Evolutionary conservation across 2,888 invertebrate species (phyloP).

Genomic region (Caenorhabditis sp.): DNA sequence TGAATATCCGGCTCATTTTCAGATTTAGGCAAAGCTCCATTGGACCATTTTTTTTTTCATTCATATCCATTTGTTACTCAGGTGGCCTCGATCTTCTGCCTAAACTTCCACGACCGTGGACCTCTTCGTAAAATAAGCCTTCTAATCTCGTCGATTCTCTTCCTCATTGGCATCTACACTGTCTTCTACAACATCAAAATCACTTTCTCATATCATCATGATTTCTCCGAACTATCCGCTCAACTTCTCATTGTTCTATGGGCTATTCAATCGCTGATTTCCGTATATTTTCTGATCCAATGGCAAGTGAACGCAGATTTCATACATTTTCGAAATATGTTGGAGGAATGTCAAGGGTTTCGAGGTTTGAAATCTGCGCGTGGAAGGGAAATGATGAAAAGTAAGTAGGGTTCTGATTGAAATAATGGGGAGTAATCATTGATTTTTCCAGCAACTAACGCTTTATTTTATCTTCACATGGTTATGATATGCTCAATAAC

Average conservation of each 20-base stretch:
- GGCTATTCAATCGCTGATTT: conserved; percentile 46
- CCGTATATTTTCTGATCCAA: conserved; percentile 43
- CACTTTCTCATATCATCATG: conserved; percentile 37
- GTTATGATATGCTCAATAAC: conserved; percentile 30
- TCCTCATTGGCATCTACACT: conserved; percentile 23
- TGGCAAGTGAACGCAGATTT: conserved; percentile 51
- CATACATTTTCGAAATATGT: conserved; percentile 24
- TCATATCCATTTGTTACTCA: neutral
- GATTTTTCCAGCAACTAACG: conserved; percentile 24
- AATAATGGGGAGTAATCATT: neutral
- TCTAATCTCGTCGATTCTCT: neutral
- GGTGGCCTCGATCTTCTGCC: neutral
- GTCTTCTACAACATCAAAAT: conserved; percentile 38
- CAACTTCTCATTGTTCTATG: conserved; percentile 46
- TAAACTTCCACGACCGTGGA: neutral
- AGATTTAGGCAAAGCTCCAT: too few relatives aligned
- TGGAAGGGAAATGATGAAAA: conserved; percentile 13
- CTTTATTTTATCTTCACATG: conserved; percentile 30
- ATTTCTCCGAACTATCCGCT: conserved; percentile 39
- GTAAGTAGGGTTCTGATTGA: conserved; percentile 2
- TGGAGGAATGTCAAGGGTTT: conserved; percentile 33
- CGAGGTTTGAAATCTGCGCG: conserved; percentile 17
- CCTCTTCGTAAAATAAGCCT: neutral
- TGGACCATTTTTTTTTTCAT: too few relatives aligned
- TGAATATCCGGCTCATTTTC: too few relatives aligned